These are phyloP conservation scores for Nomada fucata DNA, from an alignment of 2,888 invertebrate genomes.

Conservation along the genomic window DNA sequence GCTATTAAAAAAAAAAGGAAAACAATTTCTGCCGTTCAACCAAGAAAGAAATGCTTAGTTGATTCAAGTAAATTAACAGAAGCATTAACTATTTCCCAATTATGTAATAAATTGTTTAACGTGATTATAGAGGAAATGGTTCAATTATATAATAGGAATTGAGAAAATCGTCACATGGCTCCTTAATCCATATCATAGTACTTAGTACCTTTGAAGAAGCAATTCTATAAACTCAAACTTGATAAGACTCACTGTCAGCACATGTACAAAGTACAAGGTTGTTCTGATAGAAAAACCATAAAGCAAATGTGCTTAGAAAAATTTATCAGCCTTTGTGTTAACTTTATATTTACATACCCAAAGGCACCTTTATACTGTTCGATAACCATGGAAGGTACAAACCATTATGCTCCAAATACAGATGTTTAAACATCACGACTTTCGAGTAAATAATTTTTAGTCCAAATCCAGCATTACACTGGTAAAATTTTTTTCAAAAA, in stretches of 20 bases:
- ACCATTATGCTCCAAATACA: not conserved
- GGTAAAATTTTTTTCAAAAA: too few relatives aligned
- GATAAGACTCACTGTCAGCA: slow-evolving; percentile 52
- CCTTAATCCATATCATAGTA: slow-evolving; percentile 2
- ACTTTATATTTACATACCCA: not conserved
- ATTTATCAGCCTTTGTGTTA: not conserved
- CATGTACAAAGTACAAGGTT: slow-evolving; percentile 49
- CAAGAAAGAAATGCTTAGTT: too few relatives aligned
- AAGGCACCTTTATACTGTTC: not conserved
- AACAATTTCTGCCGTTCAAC: too few relatives aligned
- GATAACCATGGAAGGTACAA: not conserved
- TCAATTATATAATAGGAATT: slow-evolving; percentile 22
- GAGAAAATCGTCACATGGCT: not conserved
- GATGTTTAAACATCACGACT: too few relatives aligned
- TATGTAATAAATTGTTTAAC: not conserved
- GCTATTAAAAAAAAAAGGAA: too few relatives aligned
- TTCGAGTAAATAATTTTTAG: too few relatives aligned
- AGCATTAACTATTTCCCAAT: not conserved
- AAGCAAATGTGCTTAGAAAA: slow-evolving; percentile 5
- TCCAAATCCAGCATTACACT: too few relatives aligned
- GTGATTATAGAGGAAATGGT: not conserved
- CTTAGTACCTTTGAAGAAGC: slow-evolving; percentile 14
- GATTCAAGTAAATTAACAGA: too few relatives aligned
- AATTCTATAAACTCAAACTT: slow-evolving; percentile 19
- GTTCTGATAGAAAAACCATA: slow-evolving; percentile 19